Evolutionary conservation across 2,113 vertebrate genomes (phyloP).

Genomic region (Podarcis muralis): DNA sequence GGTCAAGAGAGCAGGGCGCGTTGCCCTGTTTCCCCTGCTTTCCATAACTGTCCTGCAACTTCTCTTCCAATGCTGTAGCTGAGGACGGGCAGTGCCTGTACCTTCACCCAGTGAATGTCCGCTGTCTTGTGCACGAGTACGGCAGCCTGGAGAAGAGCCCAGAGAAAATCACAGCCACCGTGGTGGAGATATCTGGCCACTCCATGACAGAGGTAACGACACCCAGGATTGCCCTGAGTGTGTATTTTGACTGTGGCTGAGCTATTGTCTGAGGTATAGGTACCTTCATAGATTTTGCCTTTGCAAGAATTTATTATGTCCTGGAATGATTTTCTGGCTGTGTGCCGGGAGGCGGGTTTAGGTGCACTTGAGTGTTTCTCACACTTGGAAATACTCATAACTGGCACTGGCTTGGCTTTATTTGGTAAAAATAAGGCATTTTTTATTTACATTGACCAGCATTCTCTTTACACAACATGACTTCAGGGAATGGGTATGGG

Average conservation of each 20-base stretch:
- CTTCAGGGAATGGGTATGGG: too few species aligned
- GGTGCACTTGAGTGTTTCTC: not conserved
- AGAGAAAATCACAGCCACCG: conserved; percentile 88
- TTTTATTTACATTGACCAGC: not conserved
- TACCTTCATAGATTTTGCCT: not conserved
- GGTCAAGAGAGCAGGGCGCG: too few species aligned
- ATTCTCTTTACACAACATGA: not conserved
- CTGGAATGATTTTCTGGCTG: not conserved
- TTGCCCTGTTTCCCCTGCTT: too few species aligned
- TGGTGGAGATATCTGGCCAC: conserved; percentile 94
- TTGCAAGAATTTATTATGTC: not conserved
- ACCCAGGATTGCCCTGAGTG: not conserved
- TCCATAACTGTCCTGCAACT: not conserved
- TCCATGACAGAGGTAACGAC: conserved; percentile 91
- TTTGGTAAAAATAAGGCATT: not conserved
- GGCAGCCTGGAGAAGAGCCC: conserved; percentile 95
- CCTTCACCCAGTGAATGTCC: conserved; percentile 94
- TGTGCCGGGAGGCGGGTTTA: not conserved
- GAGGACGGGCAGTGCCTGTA: conserved; percentile 99
- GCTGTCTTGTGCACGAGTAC: conserved; percentile 91
- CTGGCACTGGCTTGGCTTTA: too few species aligned
- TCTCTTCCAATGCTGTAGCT: conserved; percentile 72
- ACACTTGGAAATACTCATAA: not conserved
- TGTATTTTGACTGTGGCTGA: not conserved
- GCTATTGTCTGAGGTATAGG: not conserved